Percentiles rank a stretch among this genome's conserved stretches.
Conservation (phyloP, 2,888 invertebrate species). For the Hirtodrosophila trivittata region DNA sequence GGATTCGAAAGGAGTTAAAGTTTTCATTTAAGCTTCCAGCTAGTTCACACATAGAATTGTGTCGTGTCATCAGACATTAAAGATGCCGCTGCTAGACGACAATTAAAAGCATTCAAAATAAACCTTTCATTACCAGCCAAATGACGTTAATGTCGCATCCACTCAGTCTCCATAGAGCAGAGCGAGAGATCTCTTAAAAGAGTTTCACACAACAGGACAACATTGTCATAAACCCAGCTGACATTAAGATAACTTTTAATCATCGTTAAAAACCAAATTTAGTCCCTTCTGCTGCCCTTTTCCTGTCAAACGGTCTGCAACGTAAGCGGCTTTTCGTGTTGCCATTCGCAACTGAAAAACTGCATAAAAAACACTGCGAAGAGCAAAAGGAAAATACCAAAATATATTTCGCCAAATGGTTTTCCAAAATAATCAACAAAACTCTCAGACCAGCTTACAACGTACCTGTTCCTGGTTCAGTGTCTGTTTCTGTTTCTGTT, state of each 20-base stretch:
- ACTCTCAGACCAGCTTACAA: slow-evolving; percentile 48
- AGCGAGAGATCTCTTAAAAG: too few species aligned
- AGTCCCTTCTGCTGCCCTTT: slow-evolving; percentile 11
- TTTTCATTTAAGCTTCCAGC: slow-evolving; percentile 11
- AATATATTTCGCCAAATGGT: slow-evolving; percentile 38
- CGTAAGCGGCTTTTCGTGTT: slow-evolving; percentile 72
- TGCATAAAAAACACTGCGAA: slow-evolving; percentile 27
- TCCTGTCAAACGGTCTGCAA: slow-evolving; percentile 40
- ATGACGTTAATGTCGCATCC: slow-evolving; percentile 37
- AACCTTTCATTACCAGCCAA: slow-evolving; percentile 67
- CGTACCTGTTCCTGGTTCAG: not conserved
- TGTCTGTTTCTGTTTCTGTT: slow-evolving; percentile 16
- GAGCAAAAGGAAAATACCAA: slow-evolving; percentile 26
- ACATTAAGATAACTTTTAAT: slow-evolving; percentile 78
- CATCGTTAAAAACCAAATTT: slow-evolving; percentile 67
- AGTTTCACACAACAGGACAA: slow-evolving; percentile 49
- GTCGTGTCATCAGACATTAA: slow-evolving; percentile 67
- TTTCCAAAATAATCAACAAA: slow-evolving; percentile 40
- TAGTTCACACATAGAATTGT: slow-evolving; percentile 42
- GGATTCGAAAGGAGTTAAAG: too few species aligned
- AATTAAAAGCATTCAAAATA: slow-evolving; percentile 70
- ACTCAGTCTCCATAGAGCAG: too few species aligned
- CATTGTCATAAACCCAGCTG: slow-evolving; percentile 70
- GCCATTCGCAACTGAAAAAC: slow-evolving; percentile 41
- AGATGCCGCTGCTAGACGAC: slow-evolving; percentile 70